phyloP scores from a whole-genome alignment of 1,140 invertebrate species.

The Eupeodes corollae region DNA sequence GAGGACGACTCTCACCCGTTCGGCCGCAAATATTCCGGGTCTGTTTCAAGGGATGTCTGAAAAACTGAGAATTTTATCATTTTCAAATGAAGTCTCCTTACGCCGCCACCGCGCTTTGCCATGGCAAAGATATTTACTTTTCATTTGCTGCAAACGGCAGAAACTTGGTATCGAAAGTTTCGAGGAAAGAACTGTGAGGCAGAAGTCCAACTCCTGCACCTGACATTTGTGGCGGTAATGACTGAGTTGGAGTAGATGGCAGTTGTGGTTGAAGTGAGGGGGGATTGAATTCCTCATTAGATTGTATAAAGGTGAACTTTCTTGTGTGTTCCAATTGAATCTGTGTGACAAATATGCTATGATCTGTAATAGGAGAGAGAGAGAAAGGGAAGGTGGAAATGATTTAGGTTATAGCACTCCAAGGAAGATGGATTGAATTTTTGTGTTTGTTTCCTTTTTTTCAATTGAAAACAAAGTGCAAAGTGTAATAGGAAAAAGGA shows the following conservation, averaged over 20 bases:
- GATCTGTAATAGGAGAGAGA: constrained; percentile 13
- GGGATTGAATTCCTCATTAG: constrained; percentile 6
- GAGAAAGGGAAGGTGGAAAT: neutral
- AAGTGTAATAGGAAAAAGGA: neutral
- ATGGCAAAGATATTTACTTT: too few relatives aligned
- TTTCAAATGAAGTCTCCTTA: too few relatives aligned
- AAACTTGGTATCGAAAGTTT: too few relatives aligned
- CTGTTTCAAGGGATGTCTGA: constrained; percentile 20
- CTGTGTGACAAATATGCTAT: constrained; percentile 32
- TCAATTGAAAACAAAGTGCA: neutral
- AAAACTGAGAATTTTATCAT: neutral
- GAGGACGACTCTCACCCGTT: neutral
- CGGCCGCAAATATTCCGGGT: constrained; percentile 19
- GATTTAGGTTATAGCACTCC: neutral
- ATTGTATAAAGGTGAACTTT: constrained; percentile 24
- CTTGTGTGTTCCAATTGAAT: constrained; percentile 32
- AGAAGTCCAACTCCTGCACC: too few relatives aligned
- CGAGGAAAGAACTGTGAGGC: too few relatives aligned
- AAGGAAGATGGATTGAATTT: constrained; percentile 1
- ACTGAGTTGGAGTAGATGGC: too few relatives aligned
- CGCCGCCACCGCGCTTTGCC: too few relatives aligned
- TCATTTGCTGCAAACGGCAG: too few relatives aligned
- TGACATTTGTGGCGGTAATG: too few relatives aligned
- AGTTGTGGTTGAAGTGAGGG: too few relatives aligned
- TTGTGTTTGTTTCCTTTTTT: too few relatives aligned